A percentile compares a stretch with the other conserved stretches of the same genome.
Evolutionary conservation across 64 coral and sea anemone genomes (phyloP).

Genomic region (Dendronephthya gigantea): DNA sequence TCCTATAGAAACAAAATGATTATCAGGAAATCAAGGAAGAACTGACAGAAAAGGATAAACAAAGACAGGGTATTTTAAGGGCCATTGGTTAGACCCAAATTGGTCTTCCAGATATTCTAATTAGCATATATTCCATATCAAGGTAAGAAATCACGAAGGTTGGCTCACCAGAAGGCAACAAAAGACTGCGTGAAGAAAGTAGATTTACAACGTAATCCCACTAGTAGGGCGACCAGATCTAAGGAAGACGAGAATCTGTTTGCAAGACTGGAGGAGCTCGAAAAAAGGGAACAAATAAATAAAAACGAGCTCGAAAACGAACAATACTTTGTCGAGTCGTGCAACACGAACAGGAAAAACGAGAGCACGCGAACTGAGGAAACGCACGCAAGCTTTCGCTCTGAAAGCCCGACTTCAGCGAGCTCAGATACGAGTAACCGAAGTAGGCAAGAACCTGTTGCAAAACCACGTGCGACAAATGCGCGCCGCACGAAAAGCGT

Average conservation of each 20-base stretch:
- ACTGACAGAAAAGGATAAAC: slow-evolving; percentile 48
- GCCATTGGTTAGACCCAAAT: neutral
- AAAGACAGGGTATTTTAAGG: slow-evolving; percentile 21
- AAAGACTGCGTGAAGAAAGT: slow-evolving; percentile 20
- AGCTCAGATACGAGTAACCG: neutral
- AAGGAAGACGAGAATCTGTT: slow-evolving; percentile 32
- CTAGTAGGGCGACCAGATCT: neutral
- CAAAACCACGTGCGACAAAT: neutral
- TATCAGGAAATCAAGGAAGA: slow-evolving; percentile 88
- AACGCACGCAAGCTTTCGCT: neutral
- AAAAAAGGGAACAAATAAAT: slow-evolving; percentile 29
- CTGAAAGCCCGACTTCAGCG: neutral
- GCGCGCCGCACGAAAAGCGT: neutral
- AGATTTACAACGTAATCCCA: neutral
- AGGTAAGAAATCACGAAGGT: neutral
- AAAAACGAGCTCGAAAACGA: slow-evolving; percentile 43
- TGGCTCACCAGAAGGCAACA: slow-evolving; percentile 41
- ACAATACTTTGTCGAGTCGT: neutral
- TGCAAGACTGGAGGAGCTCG: slow-evolving; percentile 53
- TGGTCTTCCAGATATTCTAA: neutral
- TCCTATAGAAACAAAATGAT: slow-evolving; percentile 42
- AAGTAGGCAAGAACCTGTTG: no score
- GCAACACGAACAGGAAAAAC: neutral
- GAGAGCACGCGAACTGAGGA: neutral
- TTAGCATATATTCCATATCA: neutral